Evolutionary conservation across 2,797 vertebrate genomes (phyloP), one percentile per base, ranked within the genome.

Genomic region (Nannoperca obscura): DNA sequence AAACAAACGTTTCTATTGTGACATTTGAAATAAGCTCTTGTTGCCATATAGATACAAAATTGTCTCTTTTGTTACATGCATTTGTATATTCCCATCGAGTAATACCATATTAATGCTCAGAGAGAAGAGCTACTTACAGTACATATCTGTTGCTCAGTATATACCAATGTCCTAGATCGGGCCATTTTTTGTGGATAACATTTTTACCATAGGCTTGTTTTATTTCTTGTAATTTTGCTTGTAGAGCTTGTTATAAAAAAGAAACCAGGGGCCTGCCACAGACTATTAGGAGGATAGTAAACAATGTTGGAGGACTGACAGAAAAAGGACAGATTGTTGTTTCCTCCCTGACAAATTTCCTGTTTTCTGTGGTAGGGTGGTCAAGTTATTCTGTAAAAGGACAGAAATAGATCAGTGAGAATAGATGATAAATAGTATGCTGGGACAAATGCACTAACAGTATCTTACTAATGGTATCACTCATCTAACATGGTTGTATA

Each of bases 231-330:
- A 44, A 71, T 79, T 67, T 57, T 69, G 15, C 30, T 64, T 74
- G 24, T 30, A 61, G 40, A 67, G 30, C 15, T 70, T 78, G 67
- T 57, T 42, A 52, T 20, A 34, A 47, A 58, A 53, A 52, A 32
- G 47, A 52, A 46, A 70, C 70, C 12, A 50, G 2, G 66, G 20
- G 20, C 24, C 61, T 54, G 44, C 14, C 72, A 55, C 59, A 19
- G 20, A 79, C 22, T 44, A 40, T 79, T 71, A 67, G 15, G 68
- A 34, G 47, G 24, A 68, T 22, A 9, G 14, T 42, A 50, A 76
- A 76, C 65, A 72, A 15, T 63, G 72, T 34, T 69, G 72, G 11
- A n/a, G 27, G 14, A 64, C 44, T 76, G 76, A 78, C 60, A 63
- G 47, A 14, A 78, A 61, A 74, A 64, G 30, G 20, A 58, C n/a